Conservation (phyloP, 2,888 invertebrate genomes). For the Conus canariensis region DNA sequence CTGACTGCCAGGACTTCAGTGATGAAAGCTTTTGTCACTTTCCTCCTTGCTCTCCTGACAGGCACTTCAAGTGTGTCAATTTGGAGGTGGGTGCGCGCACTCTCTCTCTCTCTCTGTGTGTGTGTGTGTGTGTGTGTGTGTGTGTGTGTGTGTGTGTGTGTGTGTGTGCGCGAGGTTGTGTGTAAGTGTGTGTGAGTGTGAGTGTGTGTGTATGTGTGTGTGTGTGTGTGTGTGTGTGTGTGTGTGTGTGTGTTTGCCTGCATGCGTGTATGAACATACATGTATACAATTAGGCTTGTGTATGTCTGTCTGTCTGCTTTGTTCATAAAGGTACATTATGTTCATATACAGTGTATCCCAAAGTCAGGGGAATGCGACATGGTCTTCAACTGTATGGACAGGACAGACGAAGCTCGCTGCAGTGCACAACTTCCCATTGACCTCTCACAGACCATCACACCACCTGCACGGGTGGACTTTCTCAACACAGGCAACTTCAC, state of each 20-base stretch:
- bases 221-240: neutral
- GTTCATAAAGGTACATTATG: neutral
- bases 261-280: too few species aligned
- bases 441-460: neutral
- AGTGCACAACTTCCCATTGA: neutral
- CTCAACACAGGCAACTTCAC: neutral
- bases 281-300: too few species aligned
- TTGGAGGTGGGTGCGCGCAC: neutral
- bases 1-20: conserved; percentile 14
- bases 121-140: conserved; percentile 41
- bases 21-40: conserved; percentile 12
- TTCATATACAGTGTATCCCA: neutral
- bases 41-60: neutral
- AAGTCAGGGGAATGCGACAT: neutral
- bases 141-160: conserved; percentile 40
- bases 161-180: neutral
- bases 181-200: neutral
- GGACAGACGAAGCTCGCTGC: neutral
- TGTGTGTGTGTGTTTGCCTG: too few species aligned
- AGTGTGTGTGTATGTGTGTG: neutral
- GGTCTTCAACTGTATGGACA: neutral
- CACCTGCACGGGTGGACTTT: neutral
- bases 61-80: neutral
- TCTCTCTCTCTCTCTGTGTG: neutral
- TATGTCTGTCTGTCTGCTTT: neutral